Evolutionary conservation across 92 coral and sea anemone species (phyloP), one percentile per base, ranked within the genome.

Genomic region (Epizoanthus rinbou): DNA sequence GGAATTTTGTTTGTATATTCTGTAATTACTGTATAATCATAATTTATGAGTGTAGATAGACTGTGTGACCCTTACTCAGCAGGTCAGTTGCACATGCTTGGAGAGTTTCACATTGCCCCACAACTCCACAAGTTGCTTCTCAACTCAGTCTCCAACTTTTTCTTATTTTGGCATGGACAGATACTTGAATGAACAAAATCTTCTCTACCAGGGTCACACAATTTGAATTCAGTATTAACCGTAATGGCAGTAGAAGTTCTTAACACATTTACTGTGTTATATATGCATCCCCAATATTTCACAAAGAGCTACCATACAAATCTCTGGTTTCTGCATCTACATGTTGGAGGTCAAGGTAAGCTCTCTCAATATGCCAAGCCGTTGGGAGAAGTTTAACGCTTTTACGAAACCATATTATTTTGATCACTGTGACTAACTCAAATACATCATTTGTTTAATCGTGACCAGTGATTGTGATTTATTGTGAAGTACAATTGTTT

Each of bases 21-120:
- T 33, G 56, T 58, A 59, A 76, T 25, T 78, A 19, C 73, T 67
- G 47, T 67, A 64, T 76, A 62, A 62, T 78, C 33, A 75, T 75
- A 75, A 8, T 58, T 75, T 52, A n/a, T 47, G 53, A 47, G 9
- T 14, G 31, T 28, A 50, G 18, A 10, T 31, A 65, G 66, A 74
- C 35, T 31, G 54, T 8, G 53, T 78, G 81, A 59, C 69, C 69
- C 62, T 25, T 75, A 4, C 11, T 8, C n/a, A 18, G 39, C 58
- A 60, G 82, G 70, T 76, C 56, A 78, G 8, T 60, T 78, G 31
- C 58, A 60, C 82, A 62, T 78, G 58, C 82, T 58, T 78, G 60
- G 82, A 39, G 65, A 78, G 82, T 78, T 78, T 78, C 16, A 62
- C 23, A 76, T 76, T 62, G 41, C 45, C 4, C 17, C 82, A 59